A percentile compares a stretch with the other conserved stretches of the same genome.
These are phyloP conservation scores for Heliothis peltigera DNA, from an alignment of 2,888 invertebrate genomes.

Conservation along the genomic window DNA sequence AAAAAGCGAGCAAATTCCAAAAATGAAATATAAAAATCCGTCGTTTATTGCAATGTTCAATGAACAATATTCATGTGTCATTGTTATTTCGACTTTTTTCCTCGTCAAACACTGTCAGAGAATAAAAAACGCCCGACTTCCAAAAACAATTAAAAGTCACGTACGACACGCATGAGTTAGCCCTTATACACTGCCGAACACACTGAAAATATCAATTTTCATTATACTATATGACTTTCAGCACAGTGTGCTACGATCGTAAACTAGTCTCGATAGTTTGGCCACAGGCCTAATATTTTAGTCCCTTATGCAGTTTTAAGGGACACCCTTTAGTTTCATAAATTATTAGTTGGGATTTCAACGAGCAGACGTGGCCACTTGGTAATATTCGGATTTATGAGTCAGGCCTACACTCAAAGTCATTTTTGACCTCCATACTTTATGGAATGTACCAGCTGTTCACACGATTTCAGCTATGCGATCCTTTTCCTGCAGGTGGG, in stretches of 20 bases:
- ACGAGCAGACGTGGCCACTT: neutral
- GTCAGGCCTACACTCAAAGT: neutral
- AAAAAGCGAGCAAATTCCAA: too few species aligned
- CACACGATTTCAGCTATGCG: too few species aligned
- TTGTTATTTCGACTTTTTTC: too few species aligned
- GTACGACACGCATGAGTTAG: neutral
- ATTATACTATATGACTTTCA: slow-evolving; percentile 26
- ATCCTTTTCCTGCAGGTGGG: too few species aligned
- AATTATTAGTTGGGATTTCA: neutral
- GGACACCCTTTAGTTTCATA: neutral
- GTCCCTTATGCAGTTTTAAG: slow-evolving; percentile 1
- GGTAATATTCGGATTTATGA: neutral
- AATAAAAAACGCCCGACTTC: too few species aligned
- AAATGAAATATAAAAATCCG: too few species aligned
- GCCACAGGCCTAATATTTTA: neutral
- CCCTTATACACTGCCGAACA: neutral
- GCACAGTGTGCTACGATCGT: slow-evolving; percentile 24
- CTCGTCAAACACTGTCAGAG: too few species aligned
- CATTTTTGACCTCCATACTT: neutral
- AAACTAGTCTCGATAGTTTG: slow-evolving; percentile 15
- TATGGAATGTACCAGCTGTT: too few species aligned
- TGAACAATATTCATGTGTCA: too few species aligned
- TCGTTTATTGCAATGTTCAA: too few species aligned
- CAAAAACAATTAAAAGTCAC: neutral
- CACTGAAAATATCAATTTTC: slow-evolving; percentile 19